phyloP scores from a whole-genome alignment of 2,113 vertebrate species.

The Dicrurus megarhynchus region DNA sequence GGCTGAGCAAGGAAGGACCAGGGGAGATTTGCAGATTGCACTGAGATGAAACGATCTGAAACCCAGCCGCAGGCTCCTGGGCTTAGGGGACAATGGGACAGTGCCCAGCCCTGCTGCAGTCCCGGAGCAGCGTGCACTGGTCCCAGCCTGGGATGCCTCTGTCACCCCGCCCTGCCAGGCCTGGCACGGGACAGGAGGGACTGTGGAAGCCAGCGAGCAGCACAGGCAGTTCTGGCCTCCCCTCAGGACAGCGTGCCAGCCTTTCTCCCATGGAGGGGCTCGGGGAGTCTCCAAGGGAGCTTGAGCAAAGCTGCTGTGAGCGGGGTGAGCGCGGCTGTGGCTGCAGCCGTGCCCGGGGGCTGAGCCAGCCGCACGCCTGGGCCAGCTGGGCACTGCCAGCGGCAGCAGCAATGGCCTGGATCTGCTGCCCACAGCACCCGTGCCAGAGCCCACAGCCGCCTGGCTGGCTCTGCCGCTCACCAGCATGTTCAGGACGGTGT shows the following conservation, averaged over 20 bases:
- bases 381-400: neutral
- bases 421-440: neutral
- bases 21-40: neutral
- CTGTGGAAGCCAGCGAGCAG: rapidly evolving
- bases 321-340: neutral
- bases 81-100: neutral
- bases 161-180: neutral
- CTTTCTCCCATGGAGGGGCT: neutral
- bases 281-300: neutral
- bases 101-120: neutral
- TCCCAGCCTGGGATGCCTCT: rapidly evolving
- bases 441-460: neutral
- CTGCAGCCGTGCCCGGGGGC: neutral
- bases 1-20: neutral
- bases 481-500: neutral
- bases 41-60: neutral
- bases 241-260: neutral
- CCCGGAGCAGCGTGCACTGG: rapidly evolving
- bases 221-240: neutral
- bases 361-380: neutral
- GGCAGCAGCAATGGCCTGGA: neutral
- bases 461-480: neutral
- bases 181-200: neutral
- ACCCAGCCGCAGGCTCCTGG: neutral
- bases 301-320: neutral